Percentiles rank a stretch among this genome's conserved stretches.
Conservation (phyloP, 2,113 vertebrate species). For the Ramphastos sulfuratus region DNA sequence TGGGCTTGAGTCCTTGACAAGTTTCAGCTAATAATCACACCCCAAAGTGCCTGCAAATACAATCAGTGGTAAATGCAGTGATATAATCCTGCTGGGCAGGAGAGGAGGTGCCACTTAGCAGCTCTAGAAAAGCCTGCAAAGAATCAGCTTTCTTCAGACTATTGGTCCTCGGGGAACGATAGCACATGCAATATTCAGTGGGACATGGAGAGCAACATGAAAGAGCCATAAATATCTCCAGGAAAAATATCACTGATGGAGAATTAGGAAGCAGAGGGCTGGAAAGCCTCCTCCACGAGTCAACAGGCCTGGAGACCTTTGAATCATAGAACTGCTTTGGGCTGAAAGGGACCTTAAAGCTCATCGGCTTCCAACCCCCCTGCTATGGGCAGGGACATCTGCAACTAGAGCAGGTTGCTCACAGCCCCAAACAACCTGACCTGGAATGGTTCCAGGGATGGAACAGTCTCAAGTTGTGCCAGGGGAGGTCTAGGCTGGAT, state of each 20-base stretch:
- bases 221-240: constrained; percentile 14
- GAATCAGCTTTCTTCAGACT: neutral
- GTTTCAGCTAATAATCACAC: neutral
- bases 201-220: constrained; percentile 13
- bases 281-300: neutral
- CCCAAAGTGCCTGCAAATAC: neutral
- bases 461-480: too few species aligned
- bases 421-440: neutral
- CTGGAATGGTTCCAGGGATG: neutral
- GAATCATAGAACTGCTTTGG: neutral
- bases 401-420: neutral
- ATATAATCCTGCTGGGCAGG: neutral
- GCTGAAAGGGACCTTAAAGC: neutral
- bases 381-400: neutral
- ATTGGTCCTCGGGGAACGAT: neutral
- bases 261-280: neutral
- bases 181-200: constrained; percentile 61
- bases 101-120: constrained; percentile 30
- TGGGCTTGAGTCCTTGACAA: neutral
- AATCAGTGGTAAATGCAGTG: neutral
- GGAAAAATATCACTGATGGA: neutral
- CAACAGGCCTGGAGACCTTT: fast-evolving
- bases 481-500: too few species aligned
- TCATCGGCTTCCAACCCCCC: neutral
- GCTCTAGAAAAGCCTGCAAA: neutral